These are phyloP conservation scores for Metopolophium dirhodum DNA, from an alignment of 1,140 invertebrate species.

Conservation along the genomic window DNA sequence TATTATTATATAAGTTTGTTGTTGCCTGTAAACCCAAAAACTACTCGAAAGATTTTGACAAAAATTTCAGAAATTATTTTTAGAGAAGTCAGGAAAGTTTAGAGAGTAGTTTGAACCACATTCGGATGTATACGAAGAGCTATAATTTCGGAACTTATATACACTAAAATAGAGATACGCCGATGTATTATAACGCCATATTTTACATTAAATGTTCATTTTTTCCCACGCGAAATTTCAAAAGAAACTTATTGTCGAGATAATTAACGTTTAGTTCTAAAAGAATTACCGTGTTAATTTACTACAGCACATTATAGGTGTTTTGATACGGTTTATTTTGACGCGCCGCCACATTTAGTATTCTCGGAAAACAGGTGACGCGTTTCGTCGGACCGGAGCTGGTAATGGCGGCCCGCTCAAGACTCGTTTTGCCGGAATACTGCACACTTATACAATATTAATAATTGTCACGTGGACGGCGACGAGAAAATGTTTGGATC, in stretches of 20 bases:
- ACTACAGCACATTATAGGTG: neutral
- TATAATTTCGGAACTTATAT: too few relatives aligned
- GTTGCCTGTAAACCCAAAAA: too few relatives aligned
- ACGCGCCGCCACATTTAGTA: neutral
- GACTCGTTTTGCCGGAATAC: neutral
- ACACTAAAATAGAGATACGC: too few relatives aligned
- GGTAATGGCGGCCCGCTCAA: neutral
- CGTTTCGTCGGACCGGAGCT: neutral
- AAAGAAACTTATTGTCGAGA: neutral
- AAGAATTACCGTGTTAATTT: neutral
- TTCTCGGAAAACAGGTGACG: neutral
- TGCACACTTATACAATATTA: too few relatives aligned
- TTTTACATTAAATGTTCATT: too few relatives aligned
- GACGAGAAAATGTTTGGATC: neutral
- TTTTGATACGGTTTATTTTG: neutral
- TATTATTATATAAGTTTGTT: too few relatives aligned
- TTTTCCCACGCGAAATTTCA: neutral
- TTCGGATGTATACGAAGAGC: too few relatives aligned
- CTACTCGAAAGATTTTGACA: too few relatives aligned
- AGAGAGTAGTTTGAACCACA: too few relatives aligned
- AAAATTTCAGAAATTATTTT: too few relatives aligned
- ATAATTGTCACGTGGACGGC: neutral
- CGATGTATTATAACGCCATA: too few relatives aligned
- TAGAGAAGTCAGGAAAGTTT: too few relatives aligned
- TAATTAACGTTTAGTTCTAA: neutral